Conservation (phyloP, 1,140 invertebrate genomes). For the Pectinophora gossypiella region DNA sequence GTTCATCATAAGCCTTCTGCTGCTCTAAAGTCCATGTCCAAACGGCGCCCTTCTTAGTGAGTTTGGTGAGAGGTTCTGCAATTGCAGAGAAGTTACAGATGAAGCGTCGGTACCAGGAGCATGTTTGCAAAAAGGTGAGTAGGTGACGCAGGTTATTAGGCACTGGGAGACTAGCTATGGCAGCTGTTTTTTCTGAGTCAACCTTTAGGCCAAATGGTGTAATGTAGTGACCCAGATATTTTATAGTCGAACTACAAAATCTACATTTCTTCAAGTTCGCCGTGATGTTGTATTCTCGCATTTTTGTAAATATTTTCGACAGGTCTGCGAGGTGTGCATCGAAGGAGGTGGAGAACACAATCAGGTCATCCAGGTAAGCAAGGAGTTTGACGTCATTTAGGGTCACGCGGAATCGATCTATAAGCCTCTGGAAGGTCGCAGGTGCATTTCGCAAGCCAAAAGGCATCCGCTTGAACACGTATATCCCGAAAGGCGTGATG, state of each 20-base stretch:
- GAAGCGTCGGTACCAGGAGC: constrained; percentile 46
- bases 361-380: constrained; percentile 63
- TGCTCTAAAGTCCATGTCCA: constrained; percentile 25
- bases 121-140: constrained; percentile 25
- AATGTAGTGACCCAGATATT: constrained; percentile 57
- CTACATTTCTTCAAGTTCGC: constrained; percentile 51
- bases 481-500: constrained; percentile 43
- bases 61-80: constrained; percentile 40
- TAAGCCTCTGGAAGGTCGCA: constrained; percentile 60
- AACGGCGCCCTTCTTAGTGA: constrained; percentile 33
- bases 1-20: constrained; percentile 1
- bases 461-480: constrained; percentile 48
- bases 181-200: constrained; percentile 34
- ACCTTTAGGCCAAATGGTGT: constrained; percentile 28
- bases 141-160: constrained; percentile 26
- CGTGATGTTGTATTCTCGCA: constrained; percentile 19
- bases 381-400: constrained; percentile 28
- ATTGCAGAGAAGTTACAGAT: constrained; percentile 38
- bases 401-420: constrained; percentile 34
- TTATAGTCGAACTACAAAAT: constrained; percentile 34
- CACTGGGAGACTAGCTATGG: constrained; percentile 28
- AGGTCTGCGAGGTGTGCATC: constrained; percentile 41
- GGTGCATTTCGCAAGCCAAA: constrained; percentile 54
- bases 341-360: constrained; percentile 43
- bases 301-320: constrained; percentile 25